Evolutionary conservation across 2,888 invertebrate species (phyloP), one percentile per base, ranked within the genome.

Genomic region (Eupeodes luniger): DNA sequence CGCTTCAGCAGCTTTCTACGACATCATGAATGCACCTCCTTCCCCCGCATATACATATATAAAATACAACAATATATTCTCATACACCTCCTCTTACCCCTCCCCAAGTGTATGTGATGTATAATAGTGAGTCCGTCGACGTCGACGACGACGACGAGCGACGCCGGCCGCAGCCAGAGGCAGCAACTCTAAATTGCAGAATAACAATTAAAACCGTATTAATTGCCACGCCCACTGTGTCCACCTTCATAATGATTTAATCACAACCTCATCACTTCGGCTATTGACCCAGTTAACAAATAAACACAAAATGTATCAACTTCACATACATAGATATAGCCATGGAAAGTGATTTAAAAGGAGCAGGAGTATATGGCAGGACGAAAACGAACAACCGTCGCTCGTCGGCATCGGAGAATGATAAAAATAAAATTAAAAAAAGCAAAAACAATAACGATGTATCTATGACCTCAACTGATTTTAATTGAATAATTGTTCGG

Each of bases 401-500:
- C 27, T 2, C 27, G 51, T 53, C 19, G 40, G 19, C 19, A 19
- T 27, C 19, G 34, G 19, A 27, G 55, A 16, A 40, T 44, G 49
- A 78, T 36, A 27, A 34, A 11, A 36, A 34, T 27, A 27, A 27
- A 27, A 3, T 40, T 34, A 40, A 69, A 61, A 67, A 61, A 49
- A 64, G 69, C 53, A 81, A 67, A 57, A 36, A 62, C 47, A 79
- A 74, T 77, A 66, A 44, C 70, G 49, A 82, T 51, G 81, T 87
- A 87, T 87, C 83, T 87, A 87, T 87, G 83, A 87, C 80, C 80
- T 83, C 77, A 83, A 87, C 83, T 77, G 87, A 80, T 83, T 87
- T 87, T 87, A 87, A 87, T 87, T 87, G 87, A 87, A 87, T 87
- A 87, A 87, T 87, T 87, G 72, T 87, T 87, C 83, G 66, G 83